A percentile compares a stretch with the other conserved stretches of the same genome.
Conservation (phyloP, 2,888 invertebrate genomes). For the Tortricodes alternella region DNA sequence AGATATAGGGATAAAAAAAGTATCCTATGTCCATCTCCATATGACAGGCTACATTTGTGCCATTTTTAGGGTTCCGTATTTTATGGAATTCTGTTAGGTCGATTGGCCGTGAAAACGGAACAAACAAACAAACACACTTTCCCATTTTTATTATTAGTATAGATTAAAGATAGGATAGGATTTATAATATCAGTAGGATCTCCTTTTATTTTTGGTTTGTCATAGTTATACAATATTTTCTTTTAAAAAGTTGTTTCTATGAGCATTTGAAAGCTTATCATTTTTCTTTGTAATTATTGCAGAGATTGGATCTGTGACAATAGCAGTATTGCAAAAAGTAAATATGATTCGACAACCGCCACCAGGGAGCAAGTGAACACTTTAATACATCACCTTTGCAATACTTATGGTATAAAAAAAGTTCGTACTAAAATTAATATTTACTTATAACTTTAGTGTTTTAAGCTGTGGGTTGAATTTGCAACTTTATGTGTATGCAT, state of each 20-base stretch:
- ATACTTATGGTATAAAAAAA: constrained; percentile 79
- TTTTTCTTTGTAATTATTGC: constrained; percentile 41
- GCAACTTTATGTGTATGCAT: not conserved
- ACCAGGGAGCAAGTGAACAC: constrained; percentile 89
- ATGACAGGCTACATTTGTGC: too few relatives aligned
- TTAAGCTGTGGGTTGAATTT: not conserved
- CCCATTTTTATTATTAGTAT: too few relatives aligned
- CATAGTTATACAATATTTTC: not conserved
- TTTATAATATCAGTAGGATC: too few relatives aligned
- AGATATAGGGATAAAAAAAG: too few relatives aligned
- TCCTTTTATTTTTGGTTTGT: too few relatives aligned
- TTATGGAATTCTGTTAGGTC: too few relatives aligned
- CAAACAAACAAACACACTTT: not conserved
- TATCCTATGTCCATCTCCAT: too few relatives aligned
- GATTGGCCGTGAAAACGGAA: not conserved
- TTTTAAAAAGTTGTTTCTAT: not conserved
- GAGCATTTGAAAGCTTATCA: too few relatives aligned
- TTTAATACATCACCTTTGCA: constrained; percentile 83
- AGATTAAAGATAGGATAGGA: too few relatives aligned
- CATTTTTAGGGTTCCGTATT: too few relatives aligned
- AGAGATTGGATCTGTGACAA: constrained; percentile 90
- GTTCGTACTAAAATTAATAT: constrained; percentile 64
- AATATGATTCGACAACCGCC: constrained; percentile 85
- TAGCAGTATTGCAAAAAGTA: constrained; percentile 84
- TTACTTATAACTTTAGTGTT: constrained; percentile 1